A percentile compares a stretch with the other conserved stretches of the same genome.
Conservation (phyloP, 2,888 invertebrate species). For the Rhyacophila evoluta region DNA sequence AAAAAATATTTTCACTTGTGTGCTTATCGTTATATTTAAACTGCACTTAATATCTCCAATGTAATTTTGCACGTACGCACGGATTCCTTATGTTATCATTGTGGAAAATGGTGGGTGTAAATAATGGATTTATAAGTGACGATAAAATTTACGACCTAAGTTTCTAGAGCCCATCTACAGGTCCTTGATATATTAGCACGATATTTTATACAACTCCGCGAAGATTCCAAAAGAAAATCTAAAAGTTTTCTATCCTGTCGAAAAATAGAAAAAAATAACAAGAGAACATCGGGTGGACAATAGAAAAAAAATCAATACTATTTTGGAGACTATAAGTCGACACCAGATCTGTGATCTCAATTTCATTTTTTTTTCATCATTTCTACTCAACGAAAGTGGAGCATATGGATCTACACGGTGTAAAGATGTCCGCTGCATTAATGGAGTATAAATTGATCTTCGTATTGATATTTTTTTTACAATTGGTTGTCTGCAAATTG, state of each 20-base stretch:
- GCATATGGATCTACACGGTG: too few relatives aligned
- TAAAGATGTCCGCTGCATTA: not conserved
- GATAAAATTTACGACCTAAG: conserved; percentile 4
- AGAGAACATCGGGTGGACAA: not conserved
- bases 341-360: too few relatives aligned
- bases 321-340: not conserved
- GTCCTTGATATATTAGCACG: not conserved
- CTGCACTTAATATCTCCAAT: too few relatives aligned
- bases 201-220: not conserved
- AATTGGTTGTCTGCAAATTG: too few relatives aligned
- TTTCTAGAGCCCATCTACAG: not conserved
- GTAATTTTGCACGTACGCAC: too few relatives aligned
- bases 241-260: not conserved
- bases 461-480: too few relatives aligned
- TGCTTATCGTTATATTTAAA: too few relatives aligned
- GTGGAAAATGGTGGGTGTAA: not conserved
- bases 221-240: conserved; percentile 4
- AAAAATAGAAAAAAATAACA: not conserved
- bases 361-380: too few relatives aligned
- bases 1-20: too few relatives aligned
- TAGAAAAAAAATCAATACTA: not conserved
- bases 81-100: too few relatives aligned
- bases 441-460: too few relatives aligned
- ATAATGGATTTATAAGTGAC: conserved; percentile 1
- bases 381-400: too few relatives aligned